Conservation (phyloP, 2,888 invertebrate species). For the Tillus elongatus region DNA sequence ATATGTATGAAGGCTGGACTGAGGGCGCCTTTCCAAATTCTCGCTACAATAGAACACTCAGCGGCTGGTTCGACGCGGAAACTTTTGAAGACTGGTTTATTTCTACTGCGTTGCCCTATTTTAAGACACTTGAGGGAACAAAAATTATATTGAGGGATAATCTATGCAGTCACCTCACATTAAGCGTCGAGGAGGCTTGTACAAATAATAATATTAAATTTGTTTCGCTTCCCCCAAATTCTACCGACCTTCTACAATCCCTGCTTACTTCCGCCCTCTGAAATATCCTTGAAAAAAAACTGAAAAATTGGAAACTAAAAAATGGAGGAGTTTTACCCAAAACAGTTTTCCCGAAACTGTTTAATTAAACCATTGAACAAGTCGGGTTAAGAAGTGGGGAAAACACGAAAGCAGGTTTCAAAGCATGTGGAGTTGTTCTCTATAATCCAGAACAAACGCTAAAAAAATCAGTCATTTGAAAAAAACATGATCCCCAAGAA, state of each 20-base stretch:
- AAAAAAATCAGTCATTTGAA: too few species aligned
- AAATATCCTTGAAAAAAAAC: too few species aligned
- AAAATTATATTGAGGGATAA: conserved; percentile 31
- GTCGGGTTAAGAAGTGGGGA: conserved; percentile 1
- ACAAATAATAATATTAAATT: too few species aligned
- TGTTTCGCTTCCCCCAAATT: too few species aligned
- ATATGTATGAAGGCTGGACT: too few species aligned
- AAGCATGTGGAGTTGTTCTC: too few species aligned
- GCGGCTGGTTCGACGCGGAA: conserved; percentile 16
- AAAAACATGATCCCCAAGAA: too few species aligned
- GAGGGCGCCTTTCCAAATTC: too few species aligned
- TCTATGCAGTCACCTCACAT: conserved; percentile 22
- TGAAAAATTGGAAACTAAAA: conserved; percentile 11
- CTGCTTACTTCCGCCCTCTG: too few species aligned
- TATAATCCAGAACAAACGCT: too few species aligned
- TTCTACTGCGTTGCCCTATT: conserved; percentile 8
- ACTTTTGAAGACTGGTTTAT: conserved; percentile 16
- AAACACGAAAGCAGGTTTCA: conserved; percentile 3
- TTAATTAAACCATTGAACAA: neutral
- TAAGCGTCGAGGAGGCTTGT: conserved; percentile 21
- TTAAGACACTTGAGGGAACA: conserved; percentile 15
- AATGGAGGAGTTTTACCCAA: conserved; percentile 15
- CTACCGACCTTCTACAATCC: too few species aligned
- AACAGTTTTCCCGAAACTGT: conserved; percentile 14
- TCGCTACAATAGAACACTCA: too few species aligned